Evolutionary conservation across 2,113 vertebrate species (phyloP), one percentile per base, ranked within the genome.

Genomic region (Mystacornis crossleyi): DNA sequence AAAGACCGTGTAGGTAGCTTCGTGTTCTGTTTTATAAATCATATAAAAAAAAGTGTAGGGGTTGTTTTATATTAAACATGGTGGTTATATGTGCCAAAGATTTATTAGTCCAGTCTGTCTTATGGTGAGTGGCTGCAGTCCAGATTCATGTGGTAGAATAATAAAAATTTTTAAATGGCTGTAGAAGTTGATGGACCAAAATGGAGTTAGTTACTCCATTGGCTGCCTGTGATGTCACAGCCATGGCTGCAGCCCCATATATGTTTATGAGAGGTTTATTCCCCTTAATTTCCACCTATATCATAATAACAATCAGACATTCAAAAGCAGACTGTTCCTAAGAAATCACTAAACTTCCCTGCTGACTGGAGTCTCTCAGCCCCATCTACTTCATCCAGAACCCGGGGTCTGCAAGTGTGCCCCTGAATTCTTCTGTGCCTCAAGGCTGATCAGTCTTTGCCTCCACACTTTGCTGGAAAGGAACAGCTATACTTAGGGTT

Each of bases 51-150:
- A 95, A 95, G 36, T 48, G 82, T 65, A 85, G 34, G 84, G 55
- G 65, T 96, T 95, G 89, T 69, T 90, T 96, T 54, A 88, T 85
- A 94, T 97, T 96, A 93, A 97, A 95, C 75, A 94, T 40, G 67
- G 92, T 94, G 80, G 72, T 97, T 95, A 62, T 33, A 91, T 79
- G 90, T 95, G 96, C 97, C 96, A 97, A 95, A 93, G 85, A 97
- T 97, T 97, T 97, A 95, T 96, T 97, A 97, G 88, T 93, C 90
- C 96, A 93, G 96, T 83, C 96, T 95, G 96, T 89, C 90, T 91
- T 71, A 86, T 17, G 81, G 91, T 94, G 79, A 96, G 71, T 96
- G 96, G 96, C 96, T 93, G 88, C 80, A 95, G 89, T 96, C 96
- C 97, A 97, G 89, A 92, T 93, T 96, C 95, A 96, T 96, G 95